phyloP scores from a whole-genome alignment of 2,888 invertebrate species.

The Teleogryllus oceanicus region DNA sequence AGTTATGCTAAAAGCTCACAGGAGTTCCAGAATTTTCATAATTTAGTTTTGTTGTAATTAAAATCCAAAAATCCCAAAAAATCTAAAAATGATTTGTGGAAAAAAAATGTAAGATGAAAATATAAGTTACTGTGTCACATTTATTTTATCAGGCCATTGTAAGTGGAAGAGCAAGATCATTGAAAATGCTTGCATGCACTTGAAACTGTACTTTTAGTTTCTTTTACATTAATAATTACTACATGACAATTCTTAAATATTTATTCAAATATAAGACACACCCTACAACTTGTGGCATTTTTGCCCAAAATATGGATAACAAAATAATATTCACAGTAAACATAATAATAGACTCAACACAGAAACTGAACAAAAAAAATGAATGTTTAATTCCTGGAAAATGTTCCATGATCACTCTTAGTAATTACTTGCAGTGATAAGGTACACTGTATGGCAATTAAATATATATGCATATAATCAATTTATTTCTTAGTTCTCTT shows the following conservation, averaged over 20 bases:
- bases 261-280: conserved; percentile 25
- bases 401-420: conserved; percentile 20
- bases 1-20: too few species aligned
- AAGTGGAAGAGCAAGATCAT: too few species aligned
- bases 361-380: conserved; percentile 23
- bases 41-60: too few species aligned
- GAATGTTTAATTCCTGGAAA: conserved; percentile 21
- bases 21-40: too few species aligned
- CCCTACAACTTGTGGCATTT: not conserved
- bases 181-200: not conserved
- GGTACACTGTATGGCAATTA: conserved; percentile 26
- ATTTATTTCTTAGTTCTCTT: conserved; percentile 25
- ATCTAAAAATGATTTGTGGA: too few species aligned
- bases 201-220: conserved; percentile 4
- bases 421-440: conserved; percentile 22
- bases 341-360: conserved; percentile 20
- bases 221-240: not conserved
- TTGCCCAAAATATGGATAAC: not conserved
- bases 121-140: too few species aligned
- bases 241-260: conserved; percentile 21
- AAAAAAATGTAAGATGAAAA: too few species aligned
- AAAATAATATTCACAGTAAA: conserved; percentile 22
- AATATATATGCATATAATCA: conserved; percentile 27
- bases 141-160: too few species aligned
- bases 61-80: too few species aligned